A percentile compares a stretch with the other conserved stretches of the same genome.
phyloP scores from a whole-genome alignment of 2,888 invertebrate genomes.

The Petrolisthes cinctipes region DNA sequence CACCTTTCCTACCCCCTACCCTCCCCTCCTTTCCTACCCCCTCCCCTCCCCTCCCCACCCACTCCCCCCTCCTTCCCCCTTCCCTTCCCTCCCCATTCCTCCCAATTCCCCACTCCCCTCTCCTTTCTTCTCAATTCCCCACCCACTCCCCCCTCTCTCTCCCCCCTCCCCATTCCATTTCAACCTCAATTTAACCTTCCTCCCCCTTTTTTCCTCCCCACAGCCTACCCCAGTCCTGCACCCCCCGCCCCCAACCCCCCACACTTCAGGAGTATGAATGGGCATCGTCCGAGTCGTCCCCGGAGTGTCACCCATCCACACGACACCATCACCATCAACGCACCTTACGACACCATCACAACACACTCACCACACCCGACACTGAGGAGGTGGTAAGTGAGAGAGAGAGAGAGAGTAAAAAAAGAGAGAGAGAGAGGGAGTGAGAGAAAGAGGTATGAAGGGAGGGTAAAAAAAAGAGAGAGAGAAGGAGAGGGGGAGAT shows the following conservation, averaged over 20 bases:
- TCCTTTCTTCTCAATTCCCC: too few relatives aligned
- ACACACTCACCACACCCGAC: constrained; percentile 40
- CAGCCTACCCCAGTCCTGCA: not conserved
- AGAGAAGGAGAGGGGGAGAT: too few relatives aligned
- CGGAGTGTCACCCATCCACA: constrained; percentile 4
- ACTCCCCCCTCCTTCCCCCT: too few relatives aligned
- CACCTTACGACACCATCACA: constrained; percentile 18
- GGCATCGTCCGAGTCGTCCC: constrained; percentile 53
- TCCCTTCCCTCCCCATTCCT: too few relatives aligned
- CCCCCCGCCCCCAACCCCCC: not conserved
- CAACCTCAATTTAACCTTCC: not conserved
- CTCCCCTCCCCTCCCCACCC: too few relatives aligned
- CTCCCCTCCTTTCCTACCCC: too few relatives aligned
- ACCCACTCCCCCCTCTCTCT: too few relatives aligned
- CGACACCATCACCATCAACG: not conserved
- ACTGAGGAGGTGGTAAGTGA: constrained; percentile 41
- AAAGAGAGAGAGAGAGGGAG: not conserved
- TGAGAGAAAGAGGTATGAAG: too few relatives aligned
- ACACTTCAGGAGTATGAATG: not conserved
- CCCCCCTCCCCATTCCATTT: too few relatives aligned
- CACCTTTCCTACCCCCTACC: too few relatives aligned
- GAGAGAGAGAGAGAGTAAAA: not conserved
- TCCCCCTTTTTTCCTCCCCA: not conserved
- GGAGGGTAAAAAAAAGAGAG: too few relatives aligned
- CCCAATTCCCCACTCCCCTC: too few relatives aligned